Evolutionary conservation across 2,113 vertebrate species (phyloP).

Genomic region (Sinocyclocheilus grahami): DNA sequence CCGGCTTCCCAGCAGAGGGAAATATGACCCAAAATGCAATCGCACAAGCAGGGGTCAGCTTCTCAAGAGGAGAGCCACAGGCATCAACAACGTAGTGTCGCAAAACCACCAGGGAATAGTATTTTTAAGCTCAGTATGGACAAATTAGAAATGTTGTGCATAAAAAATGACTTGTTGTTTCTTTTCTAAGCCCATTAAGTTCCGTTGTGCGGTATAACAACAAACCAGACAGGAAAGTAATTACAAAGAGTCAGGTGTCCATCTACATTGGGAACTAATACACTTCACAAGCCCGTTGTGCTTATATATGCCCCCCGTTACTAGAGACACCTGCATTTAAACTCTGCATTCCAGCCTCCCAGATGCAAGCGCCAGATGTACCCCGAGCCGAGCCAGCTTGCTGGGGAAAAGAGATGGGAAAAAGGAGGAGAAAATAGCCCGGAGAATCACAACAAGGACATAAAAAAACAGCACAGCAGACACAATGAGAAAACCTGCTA

Average conservation of each 20-base stretch:
- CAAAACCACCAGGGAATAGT: not conserved
- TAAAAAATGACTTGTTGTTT: not conserved
- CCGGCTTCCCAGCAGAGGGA: constrained; percentile 19
- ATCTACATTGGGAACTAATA: constrained; percentile 18
- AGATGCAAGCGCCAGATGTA: constrained; percentile 34
- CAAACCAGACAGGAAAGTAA: constrained; percentile 24
- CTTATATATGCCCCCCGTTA: constrained; percentile 3
- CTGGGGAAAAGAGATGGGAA: constrained; percentile 21
- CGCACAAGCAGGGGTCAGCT: constrained; percentile 33
- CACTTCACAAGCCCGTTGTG: not conserved
- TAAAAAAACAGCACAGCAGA: constrained; percentile 58
- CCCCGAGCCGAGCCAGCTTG: constrained; percentile 3
- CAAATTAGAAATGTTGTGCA: constrained; percentile 2
- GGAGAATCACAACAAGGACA: constrained; percentile 1
- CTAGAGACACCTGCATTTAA: not conserved
- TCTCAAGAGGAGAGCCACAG: constrained; percentile 24
- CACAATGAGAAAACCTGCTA: constrained; percentile 23
- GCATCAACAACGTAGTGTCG: not conserved
- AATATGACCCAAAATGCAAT: constrained; percentile 40
- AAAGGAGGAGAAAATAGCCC: not conserved
- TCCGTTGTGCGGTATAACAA: constrained; percentile 6
- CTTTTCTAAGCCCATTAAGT: not conserved
- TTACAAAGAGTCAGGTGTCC: constrained; percentile 28
- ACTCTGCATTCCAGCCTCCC: not conserved
- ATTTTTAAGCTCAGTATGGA: not conserved